Evolutionary conservation across 1,140 invertebrate species (phyloP), one percentile per base, ranked within the genome.

Genomic region (Eciton burchellii): DNA sequence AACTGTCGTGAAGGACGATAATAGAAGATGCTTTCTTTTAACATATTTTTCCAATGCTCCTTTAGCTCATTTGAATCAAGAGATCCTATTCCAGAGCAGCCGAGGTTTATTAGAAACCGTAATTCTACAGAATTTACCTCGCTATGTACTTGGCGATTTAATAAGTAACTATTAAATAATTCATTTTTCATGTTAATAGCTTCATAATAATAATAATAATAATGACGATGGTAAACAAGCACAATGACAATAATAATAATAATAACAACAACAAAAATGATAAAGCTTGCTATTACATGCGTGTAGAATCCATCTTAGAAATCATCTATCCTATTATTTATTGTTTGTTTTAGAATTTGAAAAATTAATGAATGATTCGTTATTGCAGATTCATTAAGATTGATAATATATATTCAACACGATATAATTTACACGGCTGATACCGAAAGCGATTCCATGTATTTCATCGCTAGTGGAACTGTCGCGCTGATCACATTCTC

Each of bases 401-500:
- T 73, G 6, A 83, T 89, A 0, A 88, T 93, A 81, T 92, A 90
- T 83, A 76, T 92, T 3, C 59, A 88, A 21, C 77, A 89, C 41
- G 92, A 93, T 49, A 21, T 93, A 14, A 94, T 95, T 71, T 92
- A 94, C 19, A 93, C 93, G 83, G 93, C 93, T 1, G 92, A 92
- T 0, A 90, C 91, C 9, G 85, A 92, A 54, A 94, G 94, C 8
- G 93, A 95, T n/a, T 94, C 93, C 79, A 95, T 95, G 95, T 95
- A 94, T 84, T 95, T 95, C 65, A 93, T 95, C 63, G 86, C 92
- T 0, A 94, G 91, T 77, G 95, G 95, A 45, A 95, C 94, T 0
- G 94, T 95, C 0, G 94, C 94, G 3, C 88, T 95, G 1, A 94
- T 94, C n/a, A 94, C 94, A 3, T 91, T 91, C 14, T 92, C 92